Evolutionary conservation across 2,888 invertebrate species (phyloP), one percentile per base, ranked within the genome.

Genomic region (Calephelis perditalis): DNA sequence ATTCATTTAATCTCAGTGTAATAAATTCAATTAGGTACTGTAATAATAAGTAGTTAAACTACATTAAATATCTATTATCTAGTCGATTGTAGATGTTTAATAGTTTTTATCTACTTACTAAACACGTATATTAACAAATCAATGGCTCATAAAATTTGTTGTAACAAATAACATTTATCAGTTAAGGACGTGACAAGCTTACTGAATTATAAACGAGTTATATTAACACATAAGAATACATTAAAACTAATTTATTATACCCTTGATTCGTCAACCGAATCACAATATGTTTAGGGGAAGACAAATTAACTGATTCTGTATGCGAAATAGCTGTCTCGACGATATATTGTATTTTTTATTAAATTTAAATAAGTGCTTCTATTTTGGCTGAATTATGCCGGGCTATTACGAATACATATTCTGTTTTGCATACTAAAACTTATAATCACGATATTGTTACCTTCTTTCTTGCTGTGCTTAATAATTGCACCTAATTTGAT

Each of bases 131-230:
- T 49, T 49, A 49, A 61, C 59, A 63, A 65, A 63, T 62, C 63
- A 66, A 63, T 62, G 54, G 57, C 59, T 65, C 57, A 54, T 65
- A 64, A 60, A 63, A 58, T 58, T 60, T 49, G 49, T 49, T 49
- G 49, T 49, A 49, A 8, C 15, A 15, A 49, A 49, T 49, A 49
- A 49, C 26, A 40, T 49, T 49, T 15, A 49, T 26, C 15, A 49
- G 49, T 49, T 26, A 26, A 10, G 49, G 9, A 26, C 60, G 6
- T 44, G 69, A 57, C 62, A 54, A 55, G 56, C 65, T 67, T 63
- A 58, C 43, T 26, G 9, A 4, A 49, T 49, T 9, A 49, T 15
- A 49, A 10, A 5, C 26, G 49, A 49, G 49, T 49, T 49, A 15
- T 3, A 49, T 49, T 49, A 49, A 49, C 49, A 49, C 49, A 49